Conservation (phyloP, 1,140 invertebrate species). For the Drosophila oshimai region DNA sequence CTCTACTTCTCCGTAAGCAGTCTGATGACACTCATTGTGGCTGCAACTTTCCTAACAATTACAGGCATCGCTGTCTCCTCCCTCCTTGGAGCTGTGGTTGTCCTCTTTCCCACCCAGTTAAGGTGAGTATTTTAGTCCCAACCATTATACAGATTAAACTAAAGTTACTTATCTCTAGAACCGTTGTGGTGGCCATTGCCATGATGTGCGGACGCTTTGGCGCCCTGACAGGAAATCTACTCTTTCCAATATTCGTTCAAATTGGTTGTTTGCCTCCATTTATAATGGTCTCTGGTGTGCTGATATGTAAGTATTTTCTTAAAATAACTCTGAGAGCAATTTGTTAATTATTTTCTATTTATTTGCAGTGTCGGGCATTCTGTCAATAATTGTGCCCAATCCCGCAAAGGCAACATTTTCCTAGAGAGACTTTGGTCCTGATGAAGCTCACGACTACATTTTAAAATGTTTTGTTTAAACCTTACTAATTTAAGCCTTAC, state of each 20-base stretch:
- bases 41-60: constrained; percentile 67
- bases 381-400: constrained; percentile 60
- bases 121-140: constrained; percentile 35
- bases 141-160: not conserved
- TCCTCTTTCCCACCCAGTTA: constrained; percentile 74
- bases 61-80: constrained; percentile 69
- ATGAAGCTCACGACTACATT: too few species aligned
- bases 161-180: constrained; percentile 47
- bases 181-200: constrained; percentile 67
- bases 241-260: constrained; percentile 72
- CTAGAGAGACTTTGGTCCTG: too few species aligned
- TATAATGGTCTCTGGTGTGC: constrained; percentile 65
- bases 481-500: not conserved
- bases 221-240: constrained; percentile 71
- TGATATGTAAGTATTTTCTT: constrained; percentile 53
- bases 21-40: constrained; percentile 64
- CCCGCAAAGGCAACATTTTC: constrained; percentile 55
- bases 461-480: too few species aligned
- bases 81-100: constrained; percentile 65
- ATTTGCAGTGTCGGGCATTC: constrained; percentile 46
- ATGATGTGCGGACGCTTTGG: constrained; percentile 80
- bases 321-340: not conserved
- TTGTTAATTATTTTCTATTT: not conserved
- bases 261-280: constrained; percentile 78
- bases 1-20: constrained; percentile 83